phyloP scores from a whole-genome alignment of 1,140 invertebrate species.

The Chionoecetes opilio region DNA sequence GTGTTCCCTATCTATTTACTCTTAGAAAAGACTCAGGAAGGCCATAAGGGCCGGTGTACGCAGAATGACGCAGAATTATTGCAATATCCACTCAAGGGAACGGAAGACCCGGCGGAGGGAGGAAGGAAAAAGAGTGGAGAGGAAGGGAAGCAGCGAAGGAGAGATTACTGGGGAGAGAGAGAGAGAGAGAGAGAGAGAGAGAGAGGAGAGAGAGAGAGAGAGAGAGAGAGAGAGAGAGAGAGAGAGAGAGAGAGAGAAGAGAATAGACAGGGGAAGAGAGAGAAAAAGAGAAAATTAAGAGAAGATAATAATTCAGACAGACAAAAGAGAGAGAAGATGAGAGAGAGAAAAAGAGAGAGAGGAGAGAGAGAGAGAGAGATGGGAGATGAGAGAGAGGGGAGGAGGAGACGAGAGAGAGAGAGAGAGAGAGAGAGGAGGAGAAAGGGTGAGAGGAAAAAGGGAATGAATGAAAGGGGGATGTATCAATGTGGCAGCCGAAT shows the following conservation, averaged over 20 bases:
- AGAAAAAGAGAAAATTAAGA: not conserved
- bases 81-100: conserved; percentile 5
- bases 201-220: not conserved
- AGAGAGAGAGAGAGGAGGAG: no score
- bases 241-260: not conserved
- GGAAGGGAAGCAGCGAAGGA: not conserved
- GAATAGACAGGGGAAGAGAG: no score
- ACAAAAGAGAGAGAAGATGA: not conserved
- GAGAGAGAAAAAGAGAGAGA: not conserved
- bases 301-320: no score
- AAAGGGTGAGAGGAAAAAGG: not conserved
- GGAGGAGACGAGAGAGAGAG: no score
- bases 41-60: not conserved
- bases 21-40: no score
- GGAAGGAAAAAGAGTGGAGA: not conserved
- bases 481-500: no score
- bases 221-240: not conserved
- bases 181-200: not conserved
- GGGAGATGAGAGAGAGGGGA: not conserved
- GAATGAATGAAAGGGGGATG: not conserved
- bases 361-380: not conserved
- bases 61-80: not conserved
- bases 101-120: not conserved
- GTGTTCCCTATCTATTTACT: no score
- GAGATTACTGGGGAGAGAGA: not conserved